phyloP scores from a whole-genome alignment of 2,888 invertebrate genomes.

The Unio pictorum region DNA sequence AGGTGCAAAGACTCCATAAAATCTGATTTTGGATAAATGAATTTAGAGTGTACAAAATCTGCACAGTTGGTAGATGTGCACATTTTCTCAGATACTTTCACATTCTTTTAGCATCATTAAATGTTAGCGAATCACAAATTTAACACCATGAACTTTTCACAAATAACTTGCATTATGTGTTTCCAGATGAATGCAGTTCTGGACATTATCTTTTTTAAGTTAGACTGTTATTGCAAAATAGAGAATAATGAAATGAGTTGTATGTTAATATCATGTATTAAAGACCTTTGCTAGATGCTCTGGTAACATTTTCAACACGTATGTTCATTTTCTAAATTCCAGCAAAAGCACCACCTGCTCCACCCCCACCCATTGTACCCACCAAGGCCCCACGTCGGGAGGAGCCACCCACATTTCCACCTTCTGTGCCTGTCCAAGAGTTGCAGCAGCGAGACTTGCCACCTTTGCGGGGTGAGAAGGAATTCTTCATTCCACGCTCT shows the following conservation, averaged over 20 bases:
- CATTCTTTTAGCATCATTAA: not conserved
- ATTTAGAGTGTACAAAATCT: no score
- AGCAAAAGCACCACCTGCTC: constrained; percentile 22
- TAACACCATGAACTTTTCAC: constrained; percentile 1
- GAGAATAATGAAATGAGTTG: no score
- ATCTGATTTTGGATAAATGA: no score
- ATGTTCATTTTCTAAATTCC: not conserved
- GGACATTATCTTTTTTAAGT: no score
- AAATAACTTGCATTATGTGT: not conserved
- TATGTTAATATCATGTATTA: no score
- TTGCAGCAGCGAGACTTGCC: constrained; percentile 29
- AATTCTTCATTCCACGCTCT: constrained; percentile 48
- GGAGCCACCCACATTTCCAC: constrained; percentile 27
- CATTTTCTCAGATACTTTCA: no score
- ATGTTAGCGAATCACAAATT: not conserved
- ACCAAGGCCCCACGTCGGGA: not conserved
- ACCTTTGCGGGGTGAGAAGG: constrained; percentile 36
- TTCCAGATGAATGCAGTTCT: no score
- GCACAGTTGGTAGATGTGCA: no score
- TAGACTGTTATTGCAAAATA: no score
- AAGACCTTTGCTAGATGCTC: no score
- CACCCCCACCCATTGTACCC: constrained; percentile 25
- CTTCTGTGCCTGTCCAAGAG: constrained; percentile 32
- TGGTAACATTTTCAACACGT: no score
- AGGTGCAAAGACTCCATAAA: no score